Conservation (phyloP, 2,888 invertebrate species). For the Agriotes lineatus region DNA sequence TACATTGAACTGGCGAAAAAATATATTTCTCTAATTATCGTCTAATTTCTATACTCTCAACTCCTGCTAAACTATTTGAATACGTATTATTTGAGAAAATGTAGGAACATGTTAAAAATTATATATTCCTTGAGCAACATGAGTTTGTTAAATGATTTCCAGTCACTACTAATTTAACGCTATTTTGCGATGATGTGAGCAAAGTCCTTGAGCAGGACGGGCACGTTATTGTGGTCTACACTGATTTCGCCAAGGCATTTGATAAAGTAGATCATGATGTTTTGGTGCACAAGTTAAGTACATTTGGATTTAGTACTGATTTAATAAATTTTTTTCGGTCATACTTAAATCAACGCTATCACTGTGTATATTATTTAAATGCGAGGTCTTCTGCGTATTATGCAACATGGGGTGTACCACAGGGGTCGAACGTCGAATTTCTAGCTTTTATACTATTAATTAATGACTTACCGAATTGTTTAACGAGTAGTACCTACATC, state of each 20-base stretch:
- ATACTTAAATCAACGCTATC: neutral
- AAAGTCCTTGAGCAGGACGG: neutral
- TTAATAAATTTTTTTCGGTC: neutral
- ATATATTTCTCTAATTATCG: too few species aligned
- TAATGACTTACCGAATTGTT: conserved; percentile 6
- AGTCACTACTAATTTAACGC: neutral
- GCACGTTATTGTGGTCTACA: neutral
- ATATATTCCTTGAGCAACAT: neutral
- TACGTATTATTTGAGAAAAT: neutral
- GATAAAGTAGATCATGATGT: neutral
- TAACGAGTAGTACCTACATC: neutral
- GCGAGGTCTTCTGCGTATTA: neutral
- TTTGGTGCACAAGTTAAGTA: neutral
- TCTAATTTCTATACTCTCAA: neutral
- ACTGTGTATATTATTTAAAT: neutral
- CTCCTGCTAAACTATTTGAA: neutral
- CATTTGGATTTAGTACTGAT: neutral
- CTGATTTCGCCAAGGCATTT: neutral
- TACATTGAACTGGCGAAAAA: too few species aligned
- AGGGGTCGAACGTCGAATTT: neutral
- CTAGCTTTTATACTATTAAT: neutral
- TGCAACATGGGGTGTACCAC: neutral
- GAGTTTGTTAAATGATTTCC: neutral
- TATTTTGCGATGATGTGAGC: neutral
- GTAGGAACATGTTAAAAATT: neutral